phyloP scores from a whole-genome alignment of 2,113 vertebrate genomes.

The Lepisosteus osseus region DNA sequence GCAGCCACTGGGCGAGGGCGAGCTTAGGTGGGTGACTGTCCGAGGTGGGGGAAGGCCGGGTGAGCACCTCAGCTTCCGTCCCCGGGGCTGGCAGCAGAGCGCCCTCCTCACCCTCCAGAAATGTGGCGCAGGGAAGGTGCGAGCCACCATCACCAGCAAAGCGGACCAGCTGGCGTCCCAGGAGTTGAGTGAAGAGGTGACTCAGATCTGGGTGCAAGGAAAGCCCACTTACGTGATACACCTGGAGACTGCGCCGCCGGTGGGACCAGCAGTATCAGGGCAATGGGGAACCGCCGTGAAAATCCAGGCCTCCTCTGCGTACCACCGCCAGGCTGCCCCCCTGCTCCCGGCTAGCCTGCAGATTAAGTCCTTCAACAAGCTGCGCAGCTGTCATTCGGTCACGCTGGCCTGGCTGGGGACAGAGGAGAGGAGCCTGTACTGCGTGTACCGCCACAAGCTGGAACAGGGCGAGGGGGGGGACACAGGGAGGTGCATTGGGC shows the following conservation, averaged over 20 bases:
- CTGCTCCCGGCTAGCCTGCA: conserved; percentile 80
- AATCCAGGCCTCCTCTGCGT: conserved; percentile 73
- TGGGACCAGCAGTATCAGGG: background rate
- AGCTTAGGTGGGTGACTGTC: conserved; percentile 70
- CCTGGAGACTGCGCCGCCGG: conserved; percentile 50
- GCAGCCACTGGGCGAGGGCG: conserved; percentile 68
- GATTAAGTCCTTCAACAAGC: conserved; percentile 83
- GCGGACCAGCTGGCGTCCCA: conserved; percentile 62
- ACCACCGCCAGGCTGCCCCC: conserved; percentile 71
- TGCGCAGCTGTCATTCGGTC: conserved; percentile 79
- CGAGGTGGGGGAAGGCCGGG: conserved; percentile 43
- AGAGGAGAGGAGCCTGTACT: conserved; percentile 81
- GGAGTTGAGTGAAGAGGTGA: conserved; percentile 61
- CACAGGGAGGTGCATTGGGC: conserved; percentile 70
- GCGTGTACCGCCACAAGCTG: conserved; percentile 71
- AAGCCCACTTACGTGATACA: conserved; percentile 71
- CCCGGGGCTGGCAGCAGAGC: conserved; percentile 71
- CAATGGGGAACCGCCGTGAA: conserved; percentile 64
- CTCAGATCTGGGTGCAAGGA: conserved; percentile 77
- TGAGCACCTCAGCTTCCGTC: conserved; percentile 67
- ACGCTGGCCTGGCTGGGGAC: conserved; percentile 88
- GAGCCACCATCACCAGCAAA: conserved; percentile 65
- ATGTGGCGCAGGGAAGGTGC: conserved; percentile 66
- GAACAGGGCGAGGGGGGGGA: conserved; percentile 42
- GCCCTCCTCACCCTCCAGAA: conserved; percentile 78